Conservation (phyloP, 2,797 vertebrate genomes). For the Anisognathus igniventris region DNA sequence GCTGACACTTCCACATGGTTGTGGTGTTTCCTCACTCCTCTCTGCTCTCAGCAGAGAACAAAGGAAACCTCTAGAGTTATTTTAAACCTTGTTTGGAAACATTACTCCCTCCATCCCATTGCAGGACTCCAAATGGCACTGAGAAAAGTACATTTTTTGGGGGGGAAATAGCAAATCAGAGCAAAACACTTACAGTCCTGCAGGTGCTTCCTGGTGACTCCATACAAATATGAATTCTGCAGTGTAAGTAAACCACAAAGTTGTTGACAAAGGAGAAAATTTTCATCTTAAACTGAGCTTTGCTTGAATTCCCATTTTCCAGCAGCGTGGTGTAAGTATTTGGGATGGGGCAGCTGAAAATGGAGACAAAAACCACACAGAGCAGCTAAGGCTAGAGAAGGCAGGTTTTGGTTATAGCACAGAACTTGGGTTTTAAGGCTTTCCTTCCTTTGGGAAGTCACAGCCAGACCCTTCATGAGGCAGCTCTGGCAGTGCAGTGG, state of each 20-base stretch:
- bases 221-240: slow-evolving; percentile 83
- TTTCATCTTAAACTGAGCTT: slow-evolving; percentile 81
- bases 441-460: background rate
- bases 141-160: background rate
- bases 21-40: background rate
- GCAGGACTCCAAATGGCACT: background rate
- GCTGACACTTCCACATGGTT: background rate
- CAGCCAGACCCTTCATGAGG: background rate
- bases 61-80: background rate
- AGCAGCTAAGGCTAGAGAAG: background rate
- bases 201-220: slow-evolving; percentile 74
- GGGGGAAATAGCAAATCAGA: background rate
- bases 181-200: slow-evolving; percentile 74
- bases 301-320: slow-evolving; percentile 83
- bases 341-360: slow-evolving; percentile 80
- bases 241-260: slow-evolving; percentile 86
- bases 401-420: background rate
- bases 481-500: background rate
- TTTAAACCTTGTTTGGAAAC: background rate
- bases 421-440: background rate
- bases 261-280: slow-evolving; percentile 84
- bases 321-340: slow-evolving; percentile 76
- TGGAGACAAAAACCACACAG: background rate
- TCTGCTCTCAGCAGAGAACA: background rate
- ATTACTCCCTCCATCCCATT: background rate